phyloP scores from a whole-genome alignment of 2,797 vertebrate genomes.

The Macroramphosus scolopax region DNA sequence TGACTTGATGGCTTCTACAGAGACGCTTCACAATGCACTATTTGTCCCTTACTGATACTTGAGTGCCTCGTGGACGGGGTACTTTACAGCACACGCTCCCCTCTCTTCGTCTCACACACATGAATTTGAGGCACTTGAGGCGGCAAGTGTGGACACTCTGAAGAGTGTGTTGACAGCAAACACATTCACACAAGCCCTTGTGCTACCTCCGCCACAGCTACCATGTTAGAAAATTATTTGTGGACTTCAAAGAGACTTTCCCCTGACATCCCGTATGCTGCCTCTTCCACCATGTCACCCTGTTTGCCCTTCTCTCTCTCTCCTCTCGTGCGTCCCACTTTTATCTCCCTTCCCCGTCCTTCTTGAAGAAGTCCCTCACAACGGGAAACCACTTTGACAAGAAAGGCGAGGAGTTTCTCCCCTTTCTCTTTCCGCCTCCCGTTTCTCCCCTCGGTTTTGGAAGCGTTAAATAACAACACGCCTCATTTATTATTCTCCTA shows the following conservation, averaged over 20 bases:
- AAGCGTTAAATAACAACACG: slow-evolving; percentile 55
- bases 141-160: slow-evolving; percentile 27
- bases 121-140: slow-evolving; percentile 32
- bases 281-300: slow-evolving; percentile 44
- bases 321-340: slow-evolving; percentile 8
- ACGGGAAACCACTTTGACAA: slow-evolving; percentile 41
- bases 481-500: slow-evolving; percentile 55
- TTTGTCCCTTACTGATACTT: slow-evolving; percentile 56
- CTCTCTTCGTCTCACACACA: slow-evolving; percentile 29
- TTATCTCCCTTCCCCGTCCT: slow-evolving; percentile 38
- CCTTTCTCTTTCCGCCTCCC: no score
- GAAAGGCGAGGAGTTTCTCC: slow-evolving; percentile 40
- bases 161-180: slow-evolving; percentile 34
- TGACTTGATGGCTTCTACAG: slow-evolving; percentile 54
- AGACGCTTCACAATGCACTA: slow-evolving; percentile 53
- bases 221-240: slow-evolving; percentile 60
- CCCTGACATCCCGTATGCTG: slow-evolving; percentile 28
- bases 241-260: slow-evolving; percentile 58
- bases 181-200: slow-evolving; percentile 28
- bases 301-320: slow-evolving; percentile 41
- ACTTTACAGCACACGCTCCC: slow-evolving; percentile 50
- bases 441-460: slow-evolving; percentile 16
- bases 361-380: no score
- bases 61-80: slow-evolving; percentile 54
- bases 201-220: slow-evolving; percentile 33